Conservation (phyloP, 2,113 vertebrate genomes). For the Austrofundulus limnaeus region DNA sequence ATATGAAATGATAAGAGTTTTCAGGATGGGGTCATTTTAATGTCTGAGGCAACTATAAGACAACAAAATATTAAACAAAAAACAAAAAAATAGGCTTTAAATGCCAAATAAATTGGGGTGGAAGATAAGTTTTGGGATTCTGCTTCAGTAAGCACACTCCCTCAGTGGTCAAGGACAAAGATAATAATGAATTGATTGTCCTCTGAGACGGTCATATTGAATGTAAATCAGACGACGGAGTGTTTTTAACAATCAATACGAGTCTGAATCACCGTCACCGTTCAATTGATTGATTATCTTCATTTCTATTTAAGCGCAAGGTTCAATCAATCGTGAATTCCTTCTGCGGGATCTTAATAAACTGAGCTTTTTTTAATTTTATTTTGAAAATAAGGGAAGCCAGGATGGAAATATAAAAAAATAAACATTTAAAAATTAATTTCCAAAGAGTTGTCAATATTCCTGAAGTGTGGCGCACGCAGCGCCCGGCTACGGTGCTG, state of each 20-base stretch:
- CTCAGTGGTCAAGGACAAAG: slow-evolving; percentile 64
- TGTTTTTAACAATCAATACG: slow-evolving; percentile 70
- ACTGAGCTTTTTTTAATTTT: slow-evolving; percentile 7
- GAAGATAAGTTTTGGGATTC: slow-evolving; percentile 32
- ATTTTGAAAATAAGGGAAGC: neutral
- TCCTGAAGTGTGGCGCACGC: slow-evolving; percentile 78
- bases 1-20: slow-evolving; percentile 37
- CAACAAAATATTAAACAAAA: neutral
- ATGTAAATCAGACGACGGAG: slow-evolving; percentile 66
- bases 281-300: slow-evolving; percentile 67
- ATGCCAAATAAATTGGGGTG: neutral
- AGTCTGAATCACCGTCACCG: slow-evolving; percentile 51
- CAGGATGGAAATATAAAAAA: neutral
- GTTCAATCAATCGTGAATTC: slow-evolving; percentile 55
- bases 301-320: slow-evolving; percentile 58
- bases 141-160: slow-evolving; percentile 63
- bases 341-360: slow-evolving; percentile 36
- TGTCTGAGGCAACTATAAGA: too few species aligned
- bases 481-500: slow-evolving; percentile 64
- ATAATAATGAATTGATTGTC: slow-evolving; percentile 72
- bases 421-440: slow-evolving; percentile 72
- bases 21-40: slow-evolving; percentile 21
- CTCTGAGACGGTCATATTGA: slow-evolving; percentile 73
- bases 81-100: too few species aligned
- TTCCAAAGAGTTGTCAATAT: slow-evolving; percentile 80